Evolutionary conservation across 2,797 vertebrate genomes (phyloP), one percentile per base, ranked within the genome.

Genomic region (Lithobates pipiens): DNA sequence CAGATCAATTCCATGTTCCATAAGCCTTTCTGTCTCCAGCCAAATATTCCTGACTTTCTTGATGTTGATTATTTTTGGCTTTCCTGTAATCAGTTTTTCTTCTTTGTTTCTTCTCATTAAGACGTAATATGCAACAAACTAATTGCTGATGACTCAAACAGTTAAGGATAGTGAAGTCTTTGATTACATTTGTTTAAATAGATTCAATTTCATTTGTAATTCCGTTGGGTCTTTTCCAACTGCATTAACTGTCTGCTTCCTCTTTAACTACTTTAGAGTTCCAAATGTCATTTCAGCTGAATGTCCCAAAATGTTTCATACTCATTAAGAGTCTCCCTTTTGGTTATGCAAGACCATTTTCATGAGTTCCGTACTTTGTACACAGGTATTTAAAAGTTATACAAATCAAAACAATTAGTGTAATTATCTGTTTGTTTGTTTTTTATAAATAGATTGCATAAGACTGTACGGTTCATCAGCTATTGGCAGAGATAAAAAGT

Each of bases 131-230:
- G 54, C 67, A 72, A 73, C 57, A 82, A 86, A 82, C 79, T 86
- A 86, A 86, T 86, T 44, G 34, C 44, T 42, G 75, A 77, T 77
- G 85, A 86, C 85, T 85, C 39, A 71, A 82, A 82, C 76, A 77
- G 67, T 86, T 77, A 86, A 82, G 63, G 78, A 86, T 67, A 36
- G 72, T 61, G 23, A 71, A 77, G 10, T 57, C 36, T 82, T 81
- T 86, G 77, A 82, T 82, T 77, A 82, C 68, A 77, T 86, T 82
- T 72, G 80, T 82, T 86, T 23, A 73, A 70, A 77, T 81, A 77
- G 68, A 77, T 77, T 72, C 36, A 39, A 25, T 77, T 85, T 77
- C 68, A 86, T 81, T 77, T 71, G 44, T 36, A 46, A 71, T 86
- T 71, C 65, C 46, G 16, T 32, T 34, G 77, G 54, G 76, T 39